Percentiles rank a stretch among this genome's conserved stretches.
Conservation (phyloP, 2,888 invertebrate genomes). For the Luperina nickerlii region DNA sequence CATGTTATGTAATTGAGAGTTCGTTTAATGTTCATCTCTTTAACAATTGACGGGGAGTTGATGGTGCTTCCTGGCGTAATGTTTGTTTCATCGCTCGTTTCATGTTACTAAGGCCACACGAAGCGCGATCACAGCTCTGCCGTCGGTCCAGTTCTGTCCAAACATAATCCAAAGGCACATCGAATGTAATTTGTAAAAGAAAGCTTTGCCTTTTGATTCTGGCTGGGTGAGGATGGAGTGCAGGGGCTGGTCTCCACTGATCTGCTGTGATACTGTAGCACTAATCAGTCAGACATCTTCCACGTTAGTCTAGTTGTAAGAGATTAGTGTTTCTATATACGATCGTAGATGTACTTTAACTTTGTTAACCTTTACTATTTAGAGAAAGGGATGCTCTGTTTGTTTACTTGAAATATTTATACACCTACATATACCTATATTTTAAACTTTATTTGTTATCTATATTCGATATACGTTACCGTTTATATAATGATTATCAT, state of each 20-base stretch:
- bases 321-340: constrained; percentile 87
- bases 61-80: constrained; percentile 56
- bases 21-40: constrained; percentile 61
- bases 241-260: constrained; percentile 82
- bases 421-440: constrained; percentile 78
- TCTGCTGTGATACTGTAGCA: constrained; percentile 90
- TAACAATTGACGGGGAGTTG: constrained; percentile 59
- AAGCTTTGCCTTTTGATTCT: constrained; percentile 59
- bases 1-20: constrained; percentile 48
- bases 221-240: constrained; percentile 70
- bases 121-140: constrained; percentile 66
- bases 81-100: constrained; percentile 68
- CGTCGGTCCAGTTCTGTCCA: constrained; percentile 62
- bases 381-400: constrained; percentile 84
- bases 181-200: constrained; percentile 32
- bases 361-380: constrained; percentile 88
- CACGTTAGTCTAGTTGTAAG: constrained; percentile 88
- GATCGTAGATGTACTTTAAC: constrained; percentile 83
- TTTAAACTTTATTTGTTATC: constrained; percentile 84
- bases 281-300: constrained; percentile 87
- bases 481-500: constrained; percentile 84
- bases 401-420: constrained; percentile 85
- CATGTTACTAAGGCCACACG: constrained; percentile 68
- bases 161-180: constrained; percentile 61
- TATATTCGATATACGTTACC: constrained; percentile 84